These are phyloP conservation scores for Danaus plexippus DNA, from an alignment of 1,140 invertebrate species.

Conservation along the genomic window DNA sequence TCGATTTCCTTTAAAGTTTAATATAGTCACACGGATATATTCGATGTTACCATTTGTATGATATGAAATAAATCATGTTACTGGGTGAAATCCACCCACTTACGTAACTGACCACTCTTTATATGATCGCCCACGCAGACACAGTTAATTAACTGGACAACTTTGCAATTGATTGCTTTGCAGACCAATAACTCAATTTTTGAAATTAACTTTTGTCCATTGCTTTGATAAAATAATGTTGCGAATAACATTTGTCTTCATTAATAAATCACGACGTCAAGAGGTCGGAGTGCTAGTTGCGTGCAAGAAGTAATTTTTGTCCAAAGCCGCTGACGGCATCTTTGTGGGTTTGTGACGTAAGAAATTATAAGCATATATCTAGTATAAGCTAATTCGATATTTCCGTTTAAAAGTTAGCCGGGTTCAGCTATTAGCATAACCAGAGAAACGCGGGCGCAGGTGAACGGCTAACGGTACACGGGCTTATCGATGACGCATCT, in stretches of 20 bases:
- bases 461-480: conserved; percentile 60
- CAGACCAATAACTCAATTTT: conserved; percentile 6
- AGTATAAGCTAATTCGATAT: conserved; percentile 11
- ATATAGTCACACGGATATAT: conserved; percentile 43
- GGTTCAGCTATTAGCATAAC: conserved; percentile 62
- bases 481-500: conserved; percentile 52
- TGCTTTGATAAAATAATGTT: no score
- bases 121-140: conserved; percentile 10
- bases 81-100: conserved; percentile 25
- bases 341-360: no score
- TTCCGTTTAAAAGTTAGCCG: conserved; percentile 27
- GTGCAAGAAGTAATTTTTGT: no score
- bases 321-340: no score
- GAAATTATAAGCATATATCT: conserved; percentile 1
- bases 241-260: no score
- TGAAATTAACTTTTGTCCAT: conserved; percentile 2
- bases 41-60: conserved; percentile 30
- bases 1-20: conserved; percentile 49
- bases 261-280: no score
- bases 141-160: conserved; percentile 9
- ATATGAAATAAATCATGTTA: conserved; percentile 26
- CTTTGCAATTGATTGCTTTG: conserved; percentile 7
- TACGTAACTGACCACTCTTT: conserved; percentile 19
- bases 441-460: conserved; percentile 64
- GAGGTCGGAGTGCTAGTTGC: no score